These are phyloP conservation scores for Buceros bicornis DNA, from an alignment of 2,797 vertebrate species.

Conservation along the genomic window DNA sequence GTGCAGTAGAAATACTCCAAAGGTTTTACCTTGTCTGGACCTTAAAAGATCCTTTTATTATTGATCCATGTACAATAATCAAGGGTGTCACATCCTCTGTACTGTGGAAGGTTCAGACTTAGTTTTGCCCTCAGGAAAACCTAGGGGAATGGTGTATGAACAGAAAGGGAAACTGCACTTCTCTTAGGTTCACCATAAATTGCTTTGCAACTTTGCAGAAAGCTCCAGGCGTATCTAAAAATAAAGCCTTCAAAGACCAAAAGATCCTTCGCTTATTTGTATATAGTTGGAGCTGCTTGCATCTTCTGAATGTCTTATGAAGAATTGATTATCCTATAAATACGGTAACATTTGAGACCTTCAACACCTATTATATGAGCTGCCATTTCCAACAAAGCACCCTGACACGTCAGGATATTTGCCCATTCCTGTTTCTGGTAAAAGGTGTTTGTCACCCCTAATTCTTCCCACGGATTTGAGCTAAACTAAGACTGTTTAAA, in stretches of 20 bases:
- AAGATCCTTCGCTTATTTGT: background rate
- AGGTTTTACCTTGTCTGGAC: background rate
- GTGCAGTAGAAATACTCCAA: background rate
- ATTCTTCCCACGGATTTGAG: background rate
- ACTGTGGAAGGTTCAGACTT: background rate
- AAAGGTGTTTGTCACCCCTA: background rate
- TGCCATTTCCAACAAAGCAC: background rate
- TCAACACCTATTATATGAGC: background rate
- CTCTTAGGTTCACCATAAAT: background rate
- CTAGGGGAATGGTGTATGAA: background rate
- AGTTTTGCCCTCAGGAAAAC: background rate
- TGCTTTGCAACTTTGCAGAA: background rate
- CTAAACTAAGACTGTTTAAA: background rate
- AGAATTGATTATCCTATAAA: background rate
- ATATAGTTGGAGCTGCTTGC: background rate
- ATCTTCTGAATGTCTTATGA: background rate
- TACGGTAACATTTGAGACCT: background rate
- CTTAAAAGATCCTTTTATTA: background rate
- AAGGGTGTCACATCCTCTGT: background rate
- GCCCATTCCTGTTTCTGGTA: background rate
- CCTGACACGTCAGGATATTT: background rate
- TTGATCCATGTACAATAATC: background rate
- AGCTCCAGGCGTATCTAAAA: background rate
- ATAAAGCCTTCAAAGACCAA: background rate
- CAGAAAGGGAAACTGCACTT: background rate